Percentiles rank a stretch among this genome's conserved stretches.
phyloP scores from a whole-genome alignment of 2,797 vertebrate species.

The Odontamblyopus rebecca region DNA sequence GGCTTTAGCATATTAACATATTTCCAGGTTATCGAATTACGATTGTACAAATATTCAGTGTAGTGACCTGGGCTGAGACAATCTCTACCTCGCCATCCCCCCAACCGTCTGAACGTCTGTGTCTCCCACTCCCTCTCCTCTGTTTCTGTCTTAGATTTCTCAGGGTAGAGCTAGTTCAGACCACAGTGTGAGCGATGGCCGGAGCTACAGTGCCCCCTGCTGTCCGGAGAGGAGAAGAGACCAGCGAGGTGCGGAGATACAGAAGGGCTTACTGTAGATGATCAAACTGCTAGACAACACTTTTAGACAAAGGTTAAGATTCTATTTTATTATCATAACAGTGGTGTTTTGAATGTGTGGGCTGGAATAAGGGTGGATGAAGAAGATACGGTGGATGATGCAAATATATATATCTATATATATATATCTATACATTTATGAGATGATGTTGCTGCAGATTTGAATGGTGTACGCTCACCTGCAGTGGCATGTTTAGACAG shows the following conservation, averaged over 20 bases:
- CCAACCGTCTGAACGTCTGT: slow-evolving; percentile 38
- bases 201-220: slow-evolving; percentile 60
- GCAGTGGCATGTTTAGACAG: slow-evolving; percentile 58
- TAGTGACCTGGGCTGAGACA: slow-evolving; percentile 60
- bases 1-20: not conserved
- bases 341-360: slow-evolving; percentile 58
- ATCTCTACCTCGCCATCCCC: slow-evolving; percentile 63
- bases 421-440: slow-evolving; percentile 5
- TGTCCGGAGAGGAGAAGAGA: slow-evolving; percentile 35
- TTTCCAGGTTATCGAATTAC: not conserved
- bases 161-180: slow-evolving; percentile 73
- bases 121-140: slow-evolving; percentile 23
- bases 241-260: slow-evolving; percentile 30
- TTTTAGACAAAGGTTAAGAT: slow-evolving; percentile 63
- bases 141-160: slow-evolving; percentile 67
- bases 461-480: slow-evolving; percentile 39
- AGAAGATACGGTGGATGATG: slow-evolving; percentile 43
- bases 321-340: slow-evolving; percentile 72
- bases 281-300: slow-evolving; percentile 42
- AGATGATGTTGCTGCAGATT: slow-evolving; percentile 44
- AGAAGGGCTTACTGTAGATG: slow-evolving; percentile 64
- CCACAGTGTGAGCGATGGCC: slow-evolving; percentile 39
- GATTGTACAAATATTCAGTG: not conserved
- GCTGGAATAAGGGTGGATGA: slow-evolving; percentile 21
- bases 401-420: slow-evolving; percentile 32